A percentile compares a stretch with the other conserved stretches of the same genome.
phyloP scores from a whole-genome alignment of 2,113 vertebrate genomes.

The Cynocephalus volans region DNA sequence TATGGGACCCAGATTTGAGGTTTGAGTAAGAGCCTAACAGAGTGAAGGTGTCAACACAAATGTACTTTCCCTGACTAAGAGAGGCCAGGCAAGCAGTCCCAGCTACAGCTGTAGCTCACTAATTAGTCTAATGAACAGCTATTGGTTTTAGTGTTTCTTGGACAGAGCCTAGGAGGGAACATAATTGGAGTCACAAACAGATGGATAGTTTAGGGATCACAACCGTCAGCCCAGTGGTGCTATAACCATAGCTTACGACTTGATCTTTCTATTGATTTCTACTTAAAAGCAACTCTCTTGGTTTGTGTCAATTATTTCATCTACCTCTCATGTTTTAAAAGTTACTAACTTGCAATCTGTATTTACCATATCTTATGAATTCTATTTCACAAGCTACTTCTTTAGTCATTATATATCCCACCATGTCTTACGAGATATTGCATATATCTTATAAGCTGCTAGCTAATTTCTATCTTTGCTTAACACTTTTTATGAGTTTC shows the following conservation, averaged over 20 bases:
- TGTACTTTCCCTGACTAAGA: neutral
- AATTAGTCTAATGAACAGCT: neutral
- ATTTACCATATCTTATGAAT: neutral
- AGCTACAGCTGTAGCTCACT: neutral
- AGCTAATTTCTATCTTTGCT: neutral
- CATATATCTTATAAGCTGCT: neutral
- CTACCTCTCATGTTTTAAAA: neutral
- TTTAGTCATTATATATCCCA: neutral
- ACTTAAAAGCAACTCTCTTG: neutral
- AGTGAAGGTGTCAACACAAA: neutral
- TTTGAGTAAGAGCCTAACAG: neutral
- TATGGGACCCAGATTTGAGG: neutral
- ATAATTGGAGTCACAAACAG: neutral
- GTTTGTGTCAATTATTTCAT: neutral
- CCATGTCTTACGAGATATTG: neutral
- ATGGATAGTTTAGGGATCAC: neutral
- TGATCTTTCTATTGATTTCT: constrained; percentile 4
- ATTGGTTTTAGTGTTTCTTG: neutral
- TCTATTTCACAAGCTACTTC: neutral
- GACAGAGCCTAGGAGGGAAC: neutral
- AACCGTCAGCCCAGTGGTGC: neutral
- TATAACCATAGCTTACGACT: neutral
- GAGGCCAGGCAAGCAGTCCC: neutral
- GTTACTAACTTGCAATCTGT: neutral
- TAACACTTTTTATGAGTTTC: neutral